These are phyloP conservation scores for Amiota communis DNA, from an alignment of 2,888 invertebrate genomes.

Conservation along the genomic window DNA sequence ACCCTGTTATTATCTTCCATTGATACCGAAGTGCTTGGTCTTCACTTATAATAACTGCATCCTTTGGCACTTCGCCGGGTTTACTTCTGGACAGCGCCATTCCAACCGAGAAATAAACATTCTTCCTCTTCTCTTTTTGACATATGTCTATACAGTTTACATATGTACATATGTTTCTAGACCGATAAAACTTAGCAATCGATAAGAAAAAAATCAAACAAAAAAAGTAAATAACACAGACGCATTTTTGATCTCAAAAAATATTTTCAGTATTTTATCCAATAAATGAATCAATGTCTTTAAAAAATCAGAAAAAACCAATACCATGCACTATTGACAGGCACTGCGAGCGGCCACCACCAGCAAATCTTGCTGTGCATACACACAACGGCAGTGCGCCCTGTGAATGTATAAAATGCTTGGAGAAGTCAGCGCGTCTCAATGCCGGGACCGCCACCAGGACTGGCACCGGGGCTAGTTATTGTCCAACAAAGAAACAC, in stretches of 20 bases:
- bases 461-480: neutral
- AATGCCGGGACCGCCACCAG: neutral
- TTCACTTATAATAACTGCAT: slow-evolving; percentile 77
- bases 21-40: slow-evolving; percentile 77
- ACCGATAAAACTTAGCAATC: neutral
- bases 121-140: too few relatives aligned
- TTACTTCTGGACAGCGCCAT: slow-evolving; percentile 77
- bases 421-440: neutral
- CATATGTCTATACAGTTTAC: neutral
- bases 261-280: neutral
- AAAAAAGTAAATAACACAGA: neutral
- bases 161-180: neutral
- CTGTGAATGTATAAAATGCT: neutral
- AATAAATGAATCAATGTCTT: neutral
- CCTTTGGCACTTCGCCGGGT: slow-evolving; percentile 75
- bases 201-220: neutral
- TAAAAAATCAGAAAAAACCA: slow-evolving; percentile 3
- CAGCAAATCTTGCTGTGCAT: slow-evolving; percentile 36
- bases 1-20: slow-evolving; percentile 76
- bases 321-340: slow-evolving; percentile 3
- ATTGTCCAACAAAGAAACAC: neutral
- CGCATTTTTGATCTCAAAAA: neutral
- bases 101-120: slow-evolving; percentile 35
- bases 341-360: neutral
- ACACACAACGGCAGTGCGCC: slow-evolving; percentile 30